Evolutionary conservation across 1,140 invertebrate genomes (phyloP), one percentile per base, ranked within the genome.

Genomic region (Nomia melanderi): DNA sequence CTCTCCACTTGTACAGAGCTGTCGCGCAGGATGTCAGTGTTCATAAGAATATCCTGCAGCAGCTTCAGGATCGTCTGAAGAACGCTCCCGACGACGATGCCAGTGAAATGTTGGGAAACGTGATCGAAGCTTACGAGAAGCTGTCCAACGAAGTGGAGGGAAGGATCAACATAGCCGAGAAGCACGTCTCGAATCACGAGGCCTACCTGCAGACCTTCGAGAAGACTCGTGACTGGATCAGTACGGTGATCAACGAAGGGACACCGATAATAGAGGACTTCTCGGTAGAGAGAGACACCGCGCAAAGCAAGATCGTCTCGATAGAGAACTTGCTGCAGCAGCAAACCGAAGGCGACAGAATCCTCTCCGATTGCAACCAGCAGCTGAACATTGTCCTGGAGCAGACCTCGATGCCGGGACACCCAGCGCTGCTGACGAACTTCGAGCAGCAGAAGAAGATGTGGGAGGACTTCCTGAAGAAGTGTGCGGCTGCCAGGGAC

Each of bases 1-100:
- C 95, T 44, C 91, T 98, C 5, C 96, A 97, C 82, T 93, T 94
- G 14, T 96, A 95, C 82, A 95, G 95, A 88, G 94, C 95, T 4
- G 93, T 97, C 20, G 93, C 94, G 25, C 97, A 98, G 92, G 98
- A 98, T 86, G 95, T 98, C 3, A 95, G 93, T 20, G 93, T 96
- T 60, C 97, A 98, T 87, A 95, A 96, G 86, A 95, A 94, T 54
- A 95, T 97, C 77, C 89, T 98, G 20, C 93, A 95, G 75, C 96
- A 97, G 80, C 88, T 98, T 17, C 94, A 96, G 83, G 95, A 96
- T 12, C 96, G 97, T 89, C 94, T 96, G 1, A 94, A 94, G 29
- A 91, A 94, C 7, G 93, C 97, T 33, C 94, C 95, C 7, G 97
- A 98, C 88, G 94, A 95, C 67, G 96, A 97, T 81, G 94, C 95